Conservation (phyloP, 2,113 vertebrate species). For the Bolborhynchus lineola region DNA sequence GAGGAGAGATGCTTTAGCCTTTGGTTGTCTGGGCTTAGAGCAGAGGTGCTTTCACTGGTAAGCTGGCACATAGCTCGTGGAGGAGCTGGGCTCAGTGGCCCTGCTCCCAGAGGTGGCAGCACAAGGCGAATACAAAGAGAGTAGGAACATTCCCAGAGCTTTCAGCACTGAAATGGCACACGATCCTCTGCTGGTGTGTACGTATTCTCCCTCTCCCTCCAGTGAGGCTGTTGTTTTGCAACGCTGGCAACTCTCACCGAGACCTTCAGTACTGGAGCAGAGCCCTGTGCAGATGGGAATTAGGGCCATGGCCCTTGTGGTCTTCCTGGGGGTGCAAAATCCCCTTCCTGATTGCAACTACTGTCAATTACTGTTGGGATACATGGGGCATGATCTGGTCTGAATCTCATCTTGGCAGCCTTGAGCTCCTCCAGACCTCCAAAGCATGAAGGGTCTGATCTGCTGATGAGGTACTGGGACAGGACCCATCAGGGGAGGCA, state of each 20-base stretch:
- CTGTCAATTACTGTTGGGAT: neutral
- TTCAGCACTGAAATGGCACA: neutral
- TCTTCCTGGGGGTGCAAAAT: constrained; percentile 34
- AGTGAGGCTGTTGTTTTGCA: constrained; percentile 32
- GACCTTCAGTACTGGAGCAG: constrained; percentile 43
- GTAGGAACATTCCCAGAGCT: neutral
- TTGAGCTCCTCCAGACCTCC: neutral
- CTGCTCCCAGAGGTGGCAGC: neutral
- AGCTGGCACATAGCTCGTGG: accelerated
- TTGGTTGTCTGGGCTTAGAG: neutral
- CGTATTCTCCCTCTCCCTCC: neutral
- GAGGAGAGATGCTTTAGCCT: neutral
- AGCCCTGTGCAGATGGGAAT: constrained; percentile 42
- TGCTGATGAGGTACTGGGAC: accelerated
- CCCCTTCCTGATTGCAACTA: neutral
- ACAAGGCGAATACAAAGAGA: neutral
- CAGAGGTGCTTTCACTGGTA: neutral
- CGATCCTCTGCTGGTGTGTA: neutral
- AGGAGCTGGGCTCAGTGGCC: accelerated
- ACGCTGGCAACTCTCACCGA: constrained; percentile 39
- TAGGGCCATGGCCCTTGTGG: neutral
- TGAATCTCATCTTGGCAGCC: neutral
- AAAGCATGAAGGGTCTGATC: neutral
- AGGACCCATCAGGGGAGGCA: accelerated
- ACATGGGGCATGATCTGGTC: neutral